A percentile compares a stretch with the other conserved stretches of the same genome.
Conservation (phyloP, 2,888 invertebrate species). For the Pristionchus arcanus region DNA sequence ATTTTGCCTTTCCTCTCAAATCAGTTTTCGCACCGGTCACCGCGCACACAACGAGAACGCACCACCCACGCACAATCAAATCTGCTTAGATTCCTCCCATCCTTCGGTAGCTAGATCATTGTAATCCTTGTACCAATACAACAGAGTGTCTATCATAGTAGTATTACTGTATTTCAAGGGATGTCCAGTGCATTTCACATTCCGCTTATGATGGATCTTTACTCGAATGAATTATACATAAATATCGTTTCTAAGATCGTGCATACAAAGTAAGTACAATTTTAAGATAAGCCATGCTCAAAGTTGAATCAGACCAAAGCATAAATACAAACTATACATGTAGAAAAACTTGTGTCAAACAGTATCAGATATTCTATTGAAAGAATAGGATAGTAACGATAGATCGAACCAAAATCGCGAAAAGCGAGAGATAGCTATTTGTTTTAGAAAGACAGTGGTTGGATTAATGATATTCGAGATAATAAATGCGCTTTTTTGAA, state of each 20-base stretch:
- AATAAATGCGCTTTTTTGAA: too few relatives aligned
- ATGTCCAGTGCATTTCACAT: conserved; percentile 48
- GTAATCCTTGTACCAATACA: conserved; percentile 27
- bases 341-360: not conserved
- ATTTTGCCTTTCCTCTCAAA: not conserved
- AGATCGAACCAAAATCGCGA: not conserved
- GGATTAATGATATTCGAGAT: too few relatives aligned
- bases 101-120: conserved; percentile 40
- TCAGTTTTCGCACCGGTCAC: conserved; percentile 35
- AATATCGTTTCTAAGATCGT: not conserved
- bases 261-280: too few relatives aligned
- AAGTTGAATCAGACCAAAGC: not conserved
- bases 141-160: conserved; percentile 42
- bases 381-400: not conserved
- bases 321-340: not conserved
- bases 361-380: not conserved
- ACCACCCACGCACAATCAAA: conserved; percentile 19
- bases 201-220: conserved; percentile 1
- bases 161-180: conserved; percentile 40
- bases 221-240: not conserved
- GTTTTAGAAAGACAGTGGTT: too few relatives aligned
- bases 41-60: conserved; percentile 17
- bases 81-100: conserved; percentile 34
- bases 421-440: not conserved
- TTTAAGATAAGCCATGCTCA: too few relatives aligned